Conservation (phyloP, 2,888 invertebrate species). For the Himalopsyche japonica region DNA sequence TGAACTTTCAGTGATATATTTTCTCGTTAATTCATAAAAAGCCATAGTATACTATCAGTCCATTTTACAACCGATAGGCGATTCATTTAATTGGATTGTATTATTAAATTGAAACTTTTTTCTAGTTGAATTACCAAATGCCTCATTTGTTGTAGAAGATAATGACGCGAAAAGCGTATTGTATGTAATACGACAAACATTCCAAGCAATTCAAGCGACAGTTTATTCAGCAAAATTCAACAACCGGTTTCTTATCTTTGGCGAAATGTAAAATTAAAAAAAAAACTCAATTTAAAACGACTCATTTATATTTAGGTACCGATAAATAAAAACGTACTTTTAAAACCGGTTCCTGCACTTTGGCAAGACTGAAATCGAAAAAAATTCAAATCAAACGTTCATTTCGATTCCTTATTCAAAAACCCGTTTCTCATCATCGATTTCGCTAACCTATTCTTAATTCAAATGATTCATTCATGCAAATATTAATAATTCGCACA, state of each 20-base stretch:
- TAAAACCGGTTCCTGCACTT: not conserved
- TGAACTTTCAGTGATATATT: too few relatives aligned
- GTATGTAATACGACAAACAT: not conserved
- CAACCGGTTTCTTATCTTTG: not conserved
- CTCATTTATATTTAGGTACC: not conserved
- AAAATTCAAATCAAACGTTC: not conserved
- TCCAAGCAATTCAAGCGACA: not conserved
- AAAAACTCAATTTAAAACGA: not conserved
- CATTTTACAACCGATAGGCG: too few relatives aligned
- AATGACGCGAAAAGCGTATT: not conserved
- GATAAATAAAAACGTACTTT: not conserved
- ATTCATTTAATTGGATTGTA: too few relatives aligned
- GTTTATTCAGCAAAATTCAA: not conserved
- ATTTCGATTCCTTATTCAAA: not conserved
- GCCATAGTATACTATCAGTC: too few relatives aligned
- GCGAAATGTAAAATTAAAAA: conserved; percentile 1
- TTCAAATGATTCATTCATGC: not conserved
- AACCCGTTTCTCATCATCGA: not conserved
- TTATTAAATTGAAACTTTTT: too few relatives aligned
- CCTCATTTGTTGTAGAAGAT: not conserved
- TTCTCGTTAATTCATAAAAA: too few relatives aligned
- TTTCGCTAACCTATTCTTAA: not conserved
- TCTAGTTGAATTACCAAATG: not conserved
- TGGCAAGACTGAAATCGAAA: not conserved
- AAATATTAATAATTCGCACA: not conserved